Base-by-base conservation (phyloP, 2,888 invertebrate species). In the Alsophila aescularia region DNA sequence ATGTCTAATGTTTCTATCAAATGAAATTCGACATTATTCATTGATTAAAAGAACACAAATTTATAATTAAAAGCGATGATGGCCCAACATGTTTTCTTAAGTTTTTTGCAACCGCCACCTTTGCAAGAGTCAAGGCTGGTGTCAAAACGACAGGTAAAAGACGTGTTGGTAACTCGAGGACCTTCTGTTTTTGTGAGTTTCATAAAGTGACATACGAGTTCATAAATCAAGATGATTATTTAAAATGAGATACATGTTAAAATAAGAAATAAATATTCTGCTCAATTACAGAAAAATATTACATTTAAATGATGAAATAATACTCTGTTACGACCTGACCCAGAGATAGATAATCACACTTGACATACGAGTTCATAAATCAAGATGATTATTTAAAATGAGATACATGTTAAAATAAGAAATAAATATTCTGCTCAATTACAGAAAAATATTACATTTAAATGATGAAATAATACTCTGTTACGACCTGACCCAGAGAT, bases 111-210 rank as follows among this genome's bases (percentile, higher is more conserved):
- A 49, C 14, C 43, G 29, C 48, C 48, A 39, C 48, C 43, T 50
- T 54, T 50, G 27, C 10, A 36, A 54, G 52, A 43, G 58, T 60
- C 62, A 60, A 64, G 60, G 62, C 27, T 53, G 12, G 7, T 60
- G 52, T 56, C 51, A 49, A 59, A 55, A 54, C 52, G 29, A 41
- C 31, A 55, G 54, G 60, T 58, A 40, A 60, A 52, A 50, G 51
- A 59, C 41, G 47, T 50, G 50, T 35, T 42, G 21, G 2, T 29
- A 32, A 24, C 12, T 44, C 32, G 32, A 8, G 32, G 51, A 56
- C 60, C 58, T 54, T 57, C 52, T 40, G 35, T 24, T 51, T 37
- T 54, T 43, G 32, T 49, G 42, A 15, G 55, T 56, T 45, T 48
- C 36, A 55, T 56, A 36, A 47, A 36, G 47, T 40, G 13, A 2